phyloP scores from a whole-genome alignment of 2,797 vertebrate species.

The Oryzias sinensis region DNA sequence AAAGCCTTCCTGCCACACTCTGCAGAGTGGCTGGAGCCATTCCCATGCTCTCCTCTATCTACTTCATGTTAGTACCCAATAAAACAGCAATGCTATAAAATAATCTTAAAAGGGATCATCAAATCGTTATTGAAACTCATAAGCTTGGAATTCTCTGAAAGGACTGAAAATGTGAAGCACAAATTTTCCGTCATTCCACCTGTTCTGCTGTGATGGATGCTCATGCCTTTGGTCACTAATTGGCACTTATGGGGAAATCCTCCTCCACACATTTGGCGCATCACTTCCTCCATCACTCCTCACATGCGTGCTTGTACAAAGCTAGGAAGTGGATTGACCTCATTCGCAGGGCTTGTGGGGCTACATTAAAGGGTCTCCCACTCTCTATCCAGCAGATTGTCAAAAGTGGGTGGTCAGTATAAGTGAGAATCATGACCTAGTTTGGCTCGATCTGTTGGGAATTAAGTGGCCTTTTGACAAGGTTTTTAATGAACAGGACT shows the following conservation, averaged over 20 bases:
- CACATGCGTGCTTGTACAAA: slow-evolving; percentile 39
- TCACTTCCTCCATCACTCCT: slow-evolving; percentile 32
- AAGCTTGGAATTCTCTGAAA: slow-evolving; percentile 48
- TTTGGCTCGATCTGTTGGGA: slow-evolving; percentile 70
- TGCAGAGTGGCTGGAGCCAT: slow-evolving; percentile 35
- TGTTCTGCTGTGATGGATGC: slow-evolving; percentile 52
- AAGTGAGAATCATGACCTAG: slow-evolving; percentile 76
- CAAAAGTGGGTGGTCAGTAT: slow-evolving; percentile 68
- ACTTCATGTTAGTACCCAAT: slow-evolving; percentile 41
- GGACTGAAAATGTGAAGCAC: slow-evolving; percentile 34
- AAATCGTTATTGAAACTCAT: slow-evolving; percentile 59
- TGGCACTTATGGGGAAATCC: slow-evolving; percentile 65
- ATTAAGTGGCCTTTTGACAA: slow-evolving; percentile 59
- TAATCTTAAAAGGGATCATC: slow-evolving; percentile 59
- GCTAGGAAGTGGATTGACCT: slow-evolving; percentile 66
- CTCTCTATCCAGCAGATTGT: slow-evolving; percentile 63
- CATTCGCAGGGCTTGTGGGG: slow-evolving; percentile 60
- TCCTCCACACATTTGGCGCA: slow-evolving; percentile 24
- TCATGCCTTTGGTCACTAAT: slow-evolving; percentile 57
- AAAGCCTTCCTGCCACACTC: slow-evolving; percentile 35
- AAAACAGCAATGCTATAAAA: slow-evolving; percentile 53
- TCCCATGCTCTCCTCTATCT: slow-evolving; percentile 34
- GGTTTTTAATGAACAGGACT: slow-evolving; percentile 66
- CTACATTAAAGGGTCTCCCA: slow-evolving; percentile 68
- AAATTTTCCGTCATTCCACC: slow-evolving; percentile 48